Evolutionary conservation across 2,113 vertebrate genomes (phyloP).

Genomic region (Perccottus glenii): DNA sequence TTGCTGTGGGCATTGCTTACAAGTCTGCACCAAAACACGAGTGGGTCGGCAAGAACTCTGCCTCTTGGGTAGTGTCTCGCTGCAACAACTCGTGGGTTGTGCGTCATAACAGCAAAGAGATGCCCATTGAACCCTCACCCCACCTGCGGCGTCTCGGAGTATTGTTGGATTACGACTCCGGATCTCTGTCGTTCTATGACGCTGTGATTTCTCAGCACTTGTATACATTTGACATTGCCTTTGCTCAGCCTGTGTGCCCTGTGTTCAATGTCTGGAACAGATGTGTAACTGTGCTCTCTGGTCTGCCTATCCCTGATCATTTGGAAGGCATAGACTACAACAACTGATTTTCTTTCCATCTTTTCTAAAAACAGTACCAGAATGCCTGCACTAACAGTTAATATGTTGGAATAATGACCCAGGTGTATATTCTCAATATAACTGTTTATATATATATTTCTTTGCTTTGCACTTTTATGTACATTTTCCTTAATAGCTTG

Average conservation of each 20-base stretch:
- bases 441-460: slow-evolving; percentile 36
- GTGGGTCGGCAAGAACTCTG: slow-evolving; percentile 96
- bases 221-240: slow-evolving; percentile 91
- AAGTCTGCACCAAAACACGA: slow-evolving; percentile 95
- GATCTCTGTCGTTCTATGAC: slow-evolving; percentile 94
- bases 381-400: slow-evolving; percentile 45
- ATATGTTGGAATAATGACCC: slow-evolving; percentile 30
- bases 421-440: slow-evolving; percentile 66
- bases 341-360: slow-evolving; percentile 67
- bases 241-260: slow-evolving; percentile 93
- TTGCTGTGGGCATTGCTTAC: slow-evolving; percentile 95
- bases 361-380: slow-evolving; percentile 11
- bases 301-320: slow-evolving; percentile 96
- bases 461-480: slow-evolving; percentile 86
- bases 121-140: slow-evolving; percentile 89
- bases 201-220: slow-evolving; percentile 93
- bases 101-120: slow-evolving; percentile 94
- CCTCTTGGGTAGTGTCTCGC: slow-evolving; percentile 95
- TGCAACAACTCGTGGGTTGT: slow-evolving; percentile 95
- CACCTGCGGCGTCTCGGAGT: slow-evolving; percentile 92
- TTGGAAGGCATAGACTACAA: slow-evolving; percentile 89
- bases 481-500: slow-evolving; percentile 76
- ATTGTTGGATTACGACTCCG: slow-evolving; percentile 94
- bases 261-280: slow-evolving; percentile 99
- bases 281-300: slow-evolving; percentile 94